phyloP scores from a whole-genome alignment of 2,888 invertebrate genomes.

The Lingula anatina region DNA sequence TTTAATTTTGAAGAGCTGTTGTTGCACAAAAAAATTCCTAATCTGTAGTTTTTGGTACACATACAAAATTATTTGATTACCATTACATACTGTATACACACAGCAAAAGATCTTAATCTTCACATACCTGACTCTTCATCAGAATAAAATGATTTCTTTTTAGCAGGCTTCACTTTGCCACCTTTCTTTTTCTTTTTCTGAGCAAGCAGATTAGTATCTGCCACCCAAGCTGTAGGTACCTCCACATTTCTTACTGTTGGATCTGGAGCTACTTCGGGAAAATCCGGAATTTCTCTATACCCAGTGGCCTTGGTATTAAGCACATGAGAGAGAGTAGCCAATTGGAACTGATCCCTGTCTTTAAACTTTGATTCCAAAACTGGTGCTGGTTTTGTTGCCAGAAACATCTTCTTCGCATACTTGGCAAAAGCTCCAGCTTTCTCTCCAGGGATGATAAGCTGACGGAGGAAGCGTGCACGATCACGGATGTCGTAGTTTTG shows the following conservation, averaged over 20 bases:
- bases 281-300: conserved; percentile 81
- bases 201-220: conserved; percentile 21
- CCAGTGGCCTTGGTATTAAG: conserved; percentile 79
- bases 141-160: conserved; percentile 9
- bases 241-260: conserved; percentile 70
- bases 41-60: no score
- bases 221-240: conserved; percentile 35
- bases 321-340: conserved; percentile 93
- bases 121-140: conserved; percentile 10
- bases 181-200: conserved; percentile 22
- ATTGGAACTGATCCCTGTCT: conserved; percentile 79
- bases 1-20: no score
- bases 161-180: conserved; percentile 5
- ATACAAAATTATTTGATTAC: no score
- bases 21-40: no score
- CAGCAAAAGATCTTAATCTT: no score
- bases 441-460: conserved; percentile 67
- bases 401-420: conserved; percentile 77
- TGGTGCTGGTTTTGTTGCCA: conserved; percentile 91
- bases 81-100: no score
- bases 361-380: conserved; percentile 67
- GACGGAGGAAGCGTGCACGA: conserved; percentile 81
- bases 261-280: conserved; percentile 73
- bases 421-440: conserved; percentile 59
- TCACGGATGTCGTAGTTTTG: conserved; percentile 97